Percentiles rank a stretch among this genome's conserved stretches.
Evolutionary conservation across 2,888 invertebrate species (phyloP).

Genomic region (Aproaerema taeniolella): DNA sequence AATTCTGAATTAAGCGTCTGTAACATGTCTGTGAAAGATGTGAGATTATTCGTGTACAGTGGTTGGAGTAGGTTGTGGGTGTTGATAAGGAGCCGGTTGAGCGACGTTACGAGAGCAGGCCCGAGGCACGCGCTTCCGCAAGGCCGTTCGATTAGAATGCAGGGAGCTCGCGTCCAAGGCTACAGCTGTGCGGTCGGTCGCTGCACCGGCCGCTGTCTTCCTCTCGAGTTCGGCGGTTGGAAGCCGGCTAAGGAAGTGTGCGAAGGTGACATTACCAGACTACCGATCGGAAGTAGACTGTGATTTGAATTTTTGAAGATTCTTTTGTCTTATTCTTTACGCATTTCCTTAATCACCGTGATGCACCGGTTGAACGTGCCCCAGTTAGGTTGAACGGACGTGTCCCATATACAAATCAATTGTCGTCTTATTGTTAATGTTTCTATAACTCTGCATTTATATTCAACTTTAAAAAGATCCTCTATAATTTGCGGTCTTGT

Average conservation of each 20-base stretch:
- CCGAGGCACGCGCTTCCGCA: conserved; percentile 70
- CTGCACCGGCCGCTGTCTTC: conserved; percentile 65
- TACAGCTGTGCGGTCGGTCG: conserved; percentile 64
- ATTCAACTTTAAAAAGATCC: too few relatives aligned
- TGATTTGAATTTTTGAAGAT: conserved; percentile 64
- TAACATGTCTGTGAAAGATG: conserved; percentile 1
- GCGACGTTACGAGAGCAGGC: conserved; percentile 58
- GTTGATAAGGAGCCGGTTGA: conserved; percentile 46
- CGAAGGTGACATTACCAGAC: conserved; percentile 64
- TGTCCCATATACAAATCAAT: too few relatives aligned
- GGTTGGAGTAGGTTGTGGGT: conserved; percentile 27
- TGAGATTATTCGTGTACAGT: conserved; percentile 2
- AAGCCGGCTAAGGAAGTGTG: conserved; percentile 61
- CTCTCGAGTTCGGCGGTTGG: conserved; percentile 55
- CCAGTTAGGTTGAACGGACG: too few relatives aligned
- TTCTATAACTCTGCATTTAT: too few relatives aligned
- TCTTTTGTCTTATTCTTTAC: conserved; percentile 43
- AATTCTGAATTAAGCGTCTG: background rate
- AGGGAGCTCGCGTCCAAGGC: conserved; percentile 74
- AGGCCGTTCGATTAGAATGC: conserved; percentile 75
- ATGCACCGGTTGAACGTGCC: too few relatives aligned
- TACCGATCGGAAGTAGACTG: conserved; percentile 66
- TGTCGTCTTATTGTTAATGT: too few relatives aligned
- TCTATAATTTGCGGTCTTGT: too few relatives aligned
- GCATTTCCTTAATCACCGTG: conserved; percentile 45